A percentile compares a stretch with the other conserved stretches of the same genome.
Conservation (phyloP, 2,113 vertebrate species). For the Ctenomys sociabilis region DNA sequence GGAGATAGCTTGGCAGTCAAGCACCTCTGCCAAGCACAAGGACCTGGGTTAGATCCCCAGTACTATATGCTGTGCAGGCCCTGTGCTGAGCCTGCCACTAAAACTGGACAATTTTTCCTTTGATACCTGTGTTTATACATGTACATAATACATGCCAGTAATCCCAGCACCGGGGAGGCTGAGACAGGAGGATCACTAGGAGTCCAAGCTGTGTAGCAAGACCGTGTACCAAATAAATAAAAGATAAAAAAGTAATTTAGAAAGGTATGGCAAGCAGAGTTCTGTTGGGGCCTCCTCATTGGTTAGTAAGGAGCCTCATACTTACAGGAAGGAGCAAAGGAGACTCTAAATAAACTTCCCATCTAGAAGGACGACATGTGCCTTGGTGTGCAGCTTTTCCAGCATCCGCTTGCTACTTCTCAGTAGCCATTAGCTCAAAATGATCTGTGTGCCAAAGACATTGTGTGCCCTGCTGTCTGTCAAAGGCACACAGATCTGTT, state of each 20-base stretch:
- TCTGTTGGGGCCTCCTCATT: neutral
- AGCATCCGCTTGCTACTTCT: neutral
- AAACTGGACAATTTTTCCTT: neutral
- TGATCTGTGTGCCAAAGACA: neutral
- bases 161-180: too few species aligned
- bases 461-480: neutral
- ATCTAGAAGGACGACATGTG: neutral
- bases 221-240: too few species aligned
- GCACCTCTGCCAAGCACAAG: too few species aligned
- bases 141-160: neutral
- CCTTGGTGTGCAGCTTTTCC: neutral
- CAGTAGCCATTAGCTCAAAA: neutral
- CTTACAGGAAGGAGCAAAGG: neutral
- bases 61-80: too few species aligned
- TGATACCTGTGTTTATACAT: neutral
- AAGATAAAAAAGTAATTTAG: too few species aligned
- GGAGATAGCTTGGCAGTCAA: too few species aligned
- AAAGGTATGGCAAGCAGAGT: neutral
- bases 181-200: too few species aligned
- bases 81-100: too few species aligned
- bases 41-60: too few species aligned
- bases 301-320: neutral
- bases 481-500: neutral
- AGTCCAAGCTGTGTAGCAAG: too few species aligned
- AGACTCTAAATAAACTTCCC: neutral